phyloP scores from a whole-genome alignment of 2,888 invertebrate genomes.

The Rhynchonema sp. region DNA sequence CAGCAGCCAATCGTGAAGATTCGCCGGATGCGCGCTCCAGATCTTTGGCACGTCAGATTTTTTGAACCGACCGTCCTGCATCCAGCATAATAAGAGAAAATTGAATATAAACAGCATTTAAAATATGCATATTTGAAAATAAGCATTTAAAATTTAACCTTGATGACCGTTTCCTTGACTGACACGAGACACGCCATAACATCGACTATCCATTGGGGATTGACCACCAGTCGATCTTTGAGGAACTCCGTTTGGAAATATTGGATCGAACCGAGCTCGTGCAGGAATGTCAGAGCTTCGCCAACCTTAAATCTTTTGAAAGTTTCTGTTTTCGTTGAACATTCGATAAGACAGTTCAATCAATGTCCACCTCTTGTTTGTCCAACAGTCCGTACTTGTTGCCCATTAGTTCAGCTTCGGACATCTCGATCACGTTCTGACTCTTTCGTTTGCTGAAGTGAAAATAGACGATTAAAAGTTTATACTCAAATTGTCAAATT shows the following conservation, averaged over 20 bases:
- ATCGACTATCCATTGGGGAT: conserved; percentile 30
- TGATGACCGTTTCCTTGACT: conserved; percentile 26
- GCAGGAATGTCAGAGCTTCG: conserved; percentile 26
- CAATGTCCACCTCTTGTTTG: background rate
- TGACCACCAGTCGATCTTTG: conserved; percentile 25
- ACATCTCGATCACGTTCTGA: background rate
- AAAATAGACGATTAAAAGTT: too few relatives aligned
- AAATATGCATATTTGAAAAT: too few relatives aligned
- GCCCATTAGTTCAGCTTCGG: background rate
- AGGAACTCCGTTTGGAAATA: conserved; percentile 27
- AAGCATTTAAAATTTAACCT: too few relatives aligned
- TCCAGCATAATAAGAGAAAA: background rate
- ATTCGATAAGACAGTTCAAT: background rate
- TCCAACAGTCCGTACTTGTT: background rate
- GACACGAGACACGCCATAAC: conserved; percentile 30
- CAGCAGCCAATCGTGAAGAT: conserved; percentile 27
- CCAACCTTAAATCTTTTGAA: background rate
- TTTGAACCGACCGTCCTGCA: conserved; percentile 24
- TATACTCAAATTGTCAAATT: too few relatives aligned
- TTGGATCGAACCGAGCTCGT: conserved; percentile 29
- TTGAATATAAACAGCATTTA: background rate
- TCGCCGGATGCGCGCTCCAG: conserved; percentile 24
- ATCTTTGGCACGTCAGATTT: conserved; percentile 22
- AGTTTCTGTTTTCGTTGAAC: too few relatives aligned
- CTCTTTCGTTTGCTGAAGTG: background rate